phyloP scores from a whole-genome alignment of 2,797 vertebrate genomes.

The Novumbra hubbsi region DNA sequence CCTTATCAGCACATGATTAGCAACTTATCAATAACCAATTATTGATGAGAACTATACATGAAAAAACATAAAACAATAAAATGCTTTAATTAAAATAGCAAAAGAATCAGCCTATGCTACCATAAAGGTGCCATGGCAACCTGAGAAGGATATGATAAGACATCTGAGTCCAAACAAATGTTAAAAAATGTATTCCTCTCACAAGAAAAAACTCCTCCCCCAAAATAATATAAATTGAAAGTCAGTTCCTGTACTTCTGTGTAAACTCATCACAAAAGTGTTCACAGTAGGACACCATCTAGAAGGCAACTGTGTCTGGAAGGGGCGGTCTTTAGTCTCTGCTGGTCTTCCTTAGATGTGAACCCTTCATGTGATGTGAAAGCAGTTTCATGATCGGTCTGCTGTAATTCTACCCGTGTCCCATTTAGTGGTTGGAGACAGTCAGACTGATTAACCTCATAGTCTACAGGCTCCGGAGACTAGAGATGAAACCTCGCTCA shows the following conservation, averaged over 20 bases:
- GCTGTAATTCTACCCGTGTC: conserved; percentile 56
- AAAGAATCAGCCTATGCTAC: conserved; percentile 45
- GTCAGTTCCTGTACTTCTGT: too few species aligned
- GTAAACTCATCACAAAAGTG: too few species aligned
- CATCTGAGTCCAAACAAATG: conserved; percentile 53
- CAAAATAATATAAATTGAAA: conserved; percentile 16
- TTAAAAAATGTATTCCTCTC: too few species aligned
- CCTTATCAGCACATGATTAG: too few species aligned
- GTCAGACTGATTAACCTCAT: conserved; percentile 21
- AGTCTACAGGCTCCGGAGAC: neutral
- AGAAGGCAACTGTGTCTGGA: conserved; percentile 45
- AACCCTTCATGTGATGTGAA: conserved; percentile 59
- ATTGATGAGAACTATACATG: too few species aligned
- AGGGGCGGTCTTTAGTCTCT: conserved; percentile 54
- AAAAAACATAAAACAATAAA: too few species aligned
- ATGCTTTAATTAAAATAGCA: conserved; percentile 15
- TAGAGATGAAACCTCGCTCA: neutral
- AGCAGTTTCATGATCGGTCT: conserved; percentile 54
- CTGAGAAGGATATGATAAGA: too few species aligned
- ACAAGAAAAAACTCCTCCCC: too few species aligned
- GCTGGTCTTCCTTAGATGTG: conserved; percentile 52
- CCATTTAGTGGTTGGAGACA: conserved; percentile 42
- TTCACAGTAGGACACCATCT: neutral
- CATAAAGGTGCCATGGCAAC: conserved; percentile 18
- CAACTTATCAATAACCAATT: too few species aligned